A percentile compares a stretch with the other conserved stretches of the same genome.
phyloP scores from a whole-genome alignment of 2,888 invertebrate species.

The Pharmacophagus antenor region DNA sequence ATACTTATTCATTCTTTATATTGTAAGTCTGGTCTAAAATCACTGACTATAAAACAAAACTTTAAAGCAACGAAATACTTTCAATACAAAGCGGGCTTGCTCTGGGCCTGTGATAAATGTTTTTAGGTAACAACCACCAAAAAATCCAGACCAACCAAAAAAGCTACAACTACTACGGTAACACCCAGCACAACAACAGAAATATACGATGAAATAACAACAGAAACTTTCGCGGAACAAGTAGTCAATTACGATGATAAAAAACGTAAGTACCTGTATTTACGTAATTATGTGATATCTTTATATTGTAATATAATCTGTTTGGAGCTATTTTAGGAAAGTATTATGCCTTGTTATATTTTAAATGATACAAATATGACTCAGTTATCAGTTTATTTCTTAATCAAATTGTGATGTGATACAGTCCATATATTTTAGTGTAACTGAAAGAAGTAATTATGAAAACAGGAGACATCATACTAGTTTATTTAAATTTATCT shows the following conservation, averaged over 20 bases:
- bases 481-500: too few species aligned
- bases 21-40: slow-evolving; percentile 1
- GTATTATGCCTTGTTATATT: too few species aligned
- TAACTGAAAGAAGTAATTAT: too few species aligned
- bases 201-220: slow-evolving; percentile 61
- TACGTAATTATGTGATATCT: background rate
- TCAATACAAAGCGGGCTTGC: slow-evolving; percentile 33
- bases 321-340: too few species aligned
- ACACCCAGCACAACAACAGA: slow-evolving; percentile 59
- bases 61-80: slow-evolving; percentile 2
- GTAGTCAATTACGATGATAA: slow-evolving; percentile 62
- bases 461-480: too few species aligned
- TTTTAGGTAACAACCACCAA: slow-evolving; percentile 66
- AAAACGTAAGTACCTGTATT: slow-evolving; percentile 53
- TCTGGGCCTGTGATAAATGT: slow-evolving; percentile 45
- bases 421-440: too few species aligned
- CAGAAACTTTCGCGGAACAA: slow-evolving; percentile 61
- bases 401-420: too few species aligned
- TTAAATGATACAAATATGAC: too few species aligned
- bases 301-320: too few species aligned
- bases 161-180: slow-evolving; percentile 61
- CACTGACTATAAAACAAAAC: background rate
- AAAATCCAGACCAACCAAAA: slow-evolving; percentile 58
- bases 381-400: too few species aligned
- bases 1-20: background rate